Evolutionary conservation across 1,140 invertebrate species (phyloP), one percentile per base, ranked within the genome.

Genomic region (Drosophila seguyi): DNA sequence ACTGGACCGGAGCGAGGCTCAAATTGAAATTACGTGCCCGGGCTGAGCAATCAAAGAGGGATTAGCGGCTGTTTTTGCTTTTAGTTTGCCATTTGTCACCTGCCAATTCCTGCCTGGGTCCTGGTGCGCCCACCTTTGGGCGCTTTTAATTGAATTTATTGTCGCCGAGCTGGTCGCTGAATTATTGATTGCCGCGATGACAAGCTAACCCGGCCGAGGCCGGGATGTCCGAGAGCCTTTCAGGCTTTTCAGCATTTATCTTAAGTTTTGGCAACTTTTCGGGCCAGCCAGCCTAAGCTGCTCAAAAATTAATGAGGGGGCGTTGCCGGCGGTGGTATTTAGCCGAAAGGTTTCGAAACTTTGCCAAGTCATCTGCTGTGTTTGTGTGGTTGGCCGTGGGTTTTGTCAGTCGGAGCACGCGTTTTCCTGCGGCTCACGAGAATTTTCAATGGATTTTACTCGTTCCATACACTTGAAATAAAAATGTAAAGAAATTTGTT

Each of bases 141-240:
- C 62, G 29, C n/a, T 80, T 84, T 85, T 84, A 84, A 85, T 84
- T 85, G 81, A 84, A 84, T 85, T 81, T 81, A 77, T 81, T 62
- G 79, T 56, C 62, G 55, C 13, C 42, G 65, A 59, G 61, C 44
- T 47, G 56, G 41, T 42, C 42, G 47, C 47, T 85, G 81, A 84
- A 84, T 84, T 84, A 85, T 84, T 73, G 72, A 84, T 84, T 57
- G 53, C 45, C 36, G 62, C 73, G 76, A 65, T 85, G 81, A 85
- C 81, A 84, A 77, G 53, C 44, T 62, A 59, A 71, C 52, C 71
- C 39, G 25, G n/a, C n/a, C n/a, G n/a, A n/a, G n/a, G n/a, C n/a
- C n/a, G n/a, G n/a, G n/a, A n/a, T n/a, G 53, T 44, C 71, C 39
- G 25, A 36, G 34, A 11, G 52, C 52, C 52, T 55, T 55, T 55